These are phyloP conservation scores for Drosophila varians DNA, from an alignment of 1,140 invertebrate species.

Conservation along the genomic window DNA sequence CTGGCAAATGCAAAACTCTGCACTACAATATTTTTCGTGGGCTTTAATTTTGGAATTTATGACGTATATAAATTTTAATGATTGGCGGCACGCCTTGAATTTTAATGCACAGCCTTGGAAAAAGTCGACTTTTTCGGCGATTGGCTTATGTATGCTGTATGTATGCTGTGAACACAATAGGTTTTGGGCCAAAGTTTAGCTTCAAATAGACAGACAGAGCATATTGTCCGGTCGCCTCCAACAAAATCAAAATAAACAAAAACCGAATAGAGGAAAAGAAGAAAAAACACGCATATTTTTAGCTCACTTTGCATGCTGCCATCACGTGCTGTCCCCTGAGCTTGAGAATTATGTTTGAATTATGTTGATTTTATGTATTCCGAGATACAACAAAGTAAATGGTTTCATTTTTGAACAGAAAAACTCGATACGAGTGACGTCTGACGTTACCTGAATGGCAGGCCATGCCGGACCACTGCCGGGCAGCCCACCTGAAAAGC, in stretches of 20 bases:
- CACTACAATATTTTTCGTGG: slow-evolving; percentile 27
- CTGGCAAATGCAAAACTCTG: slow-evolving; percentile 12
- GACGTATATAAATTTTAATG: slow-evolving; percentile 74
- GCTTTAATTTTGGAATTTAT: slow-evolving; percentile 55
- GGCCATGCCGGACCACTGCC: neutral
- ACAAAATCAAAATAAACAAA: slow-evolving; percentile 14
- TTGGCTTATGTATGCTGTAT: slow-evolving; percentile 18
- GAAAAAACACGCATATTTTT: slow-evolving; percentile 43
- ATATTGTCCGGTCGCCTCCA: slow-evolving; percentile 21
- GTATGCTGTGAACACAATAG: slow-evolving; percentile 23
- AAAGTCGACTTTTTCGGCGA: slow-evolving; percentile 18
- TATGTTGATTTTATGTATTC: slow-evolving; percentile 68
- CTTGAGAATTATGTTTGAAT: slow-evolving; percentile 58
- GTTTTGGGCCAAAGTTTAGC: slow-evolving; percentile 23
- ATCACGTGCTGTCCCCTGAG: slow-evolving; percentile 55
- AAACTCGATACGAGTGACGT: slow-evolving; percentile 40
- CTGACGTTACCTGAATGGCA: slow-evolving; percentile 22
- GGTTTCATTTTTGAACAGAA: slow-evolving; percentile 20
- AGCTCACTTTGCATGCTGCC: slow-evolving; percentile 58
- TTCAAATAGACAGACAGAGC: slow-evolving; percentile 20
- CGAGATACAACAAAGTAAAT: slow-evolving; percentile 12
- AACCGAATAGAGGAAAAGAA: slow-evolving; percentile 1
- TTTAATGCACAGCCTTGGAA: slow-evolving; percentile 65
- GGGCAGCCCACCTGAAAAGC: slow-evolving; percentile 12
- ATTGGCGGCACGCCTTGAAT: slow-evolving; percentile 71